Base-by-base conservation (phyloP, 2,888 invertebrate species). In the Nemotelus nigrinus region DNA sequence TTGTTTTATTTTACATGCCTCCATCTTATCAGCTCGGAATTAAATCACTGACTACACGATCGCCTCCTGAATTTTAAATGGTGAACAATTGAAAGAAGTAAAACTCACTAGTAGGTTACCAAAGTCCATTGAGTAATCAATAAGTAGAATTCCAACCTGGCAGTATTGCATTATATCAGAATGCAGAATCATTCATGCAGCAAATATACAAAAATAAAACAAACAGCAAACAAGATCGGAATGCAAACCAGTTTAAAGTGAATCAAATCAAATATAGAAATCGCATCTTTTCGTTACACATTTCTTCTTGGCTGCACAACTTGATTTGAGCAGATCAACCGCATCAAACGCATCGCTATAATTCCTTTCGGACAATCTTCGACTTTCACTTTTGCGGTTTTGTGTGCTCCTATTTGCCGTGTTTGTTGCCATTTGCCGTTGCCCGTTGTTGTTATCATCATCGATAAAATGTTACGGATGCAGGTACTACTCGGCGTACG, bases 311-410 rank as follows among this genome's bases (percentile, higher is more conserved):
- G 47, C 39, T 70, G 70, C 70, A 70, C 55, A 70, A 53, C 70
- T 70, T 70, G 70, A 70, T 70, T 70, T 55, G 70, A 53, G 43
- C 70, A 70, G 55, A 74, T 60, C 60, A 45, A 74, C 74, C 74
- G 74, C 74, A 74, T 74, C 74, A 74, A 74, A 74, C 74, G 74
- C 74, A 74, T 74, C 74, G 74, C 44, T 74, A 63, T 44, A 74
- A 72, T 74, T 74, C 60, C 74, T 74, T 74, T 57, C 74, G 74
- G 74, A 74, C 60, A 74, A 74, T 43, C 60, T 74, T 43, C 74
- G 63, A 74, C 74, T 74, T 74, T 74, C 74, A 74, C 74, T 74
- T 74, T 41, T 74, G 74, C 74, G 74, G 74, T 74, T 74, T 48
- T 47, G 70, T 53, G 7, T 48, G 50, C 50, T 68, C 53, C 41